These are phyloP conservation scores for Hydrozoanthus tunicans DNA, from an alignment of 64 coral and sea anemone genomes.

Conservation along the genomic window DNA sequence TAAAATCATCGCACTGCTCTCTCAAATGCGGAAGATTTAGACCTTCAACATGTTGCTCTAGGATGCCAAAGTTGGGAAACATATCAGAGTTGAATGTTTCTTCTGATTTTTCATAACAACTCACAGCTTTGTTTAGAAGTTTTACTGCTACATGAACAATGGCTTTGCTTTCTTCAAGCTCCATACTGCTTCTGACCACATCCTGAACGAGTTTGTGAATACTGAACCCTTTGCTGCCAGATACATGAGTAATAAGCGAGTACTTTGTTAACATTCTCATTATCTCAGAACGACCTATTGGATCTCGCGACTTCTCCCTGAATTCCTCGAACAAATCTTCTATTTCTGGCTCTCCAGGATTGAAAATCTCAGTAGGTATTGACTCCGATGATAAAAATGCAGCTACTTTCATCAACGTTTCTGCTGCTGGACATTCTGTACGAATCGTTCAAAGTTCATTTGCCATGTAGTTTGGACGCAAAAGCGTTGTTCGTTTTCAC, in stretches of 20 bases:
- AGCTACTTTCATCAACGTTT: constrained; percentile 58
- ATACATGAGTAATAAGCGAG: constrained; percentile 28
- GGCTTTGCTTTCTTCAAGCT: neutral
- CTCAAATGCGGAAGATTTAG: no score
- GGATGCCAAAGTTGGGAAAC: no score
- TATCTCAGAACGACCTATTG: neutral
- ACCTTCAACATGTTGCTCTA: no score
- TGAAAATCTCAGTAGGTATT: constrained; percentile 54
- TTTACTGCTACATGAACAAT: neutral
- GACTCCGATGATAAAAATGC: constrained; percentile 47
- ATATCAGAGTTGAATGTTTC: neutral
- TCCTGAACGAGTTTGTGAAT: constrained; percentile 57
- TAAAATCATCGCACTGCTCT: no score
- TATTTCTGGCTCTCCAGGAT: constrained; percentile 50
- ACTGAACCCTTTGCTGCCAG: neutral
- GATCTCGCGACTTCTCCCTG: neutral
- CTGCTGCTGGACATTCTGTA: constrained; percentile 39
- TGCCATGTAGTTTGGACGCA: constrained; percentile 60
- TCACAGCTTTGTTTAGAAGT: constrained; percentile 7
- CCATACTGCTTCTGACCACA: constrained; percentile 25
- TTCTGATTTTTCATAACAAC: neutral
- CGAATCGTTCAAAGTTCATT: constrained; percentile 55
- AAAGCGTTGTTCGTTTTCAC: constrained; percentile 46
- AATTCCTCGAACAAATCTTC: constrained; percentile 16
- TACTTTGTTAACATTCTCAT: constrained; percentile 27